Evolutionary conservation across 2,888 invertebrate genomes (phyloP).

Genomic region (Drosophila stalkeri): DNA sequence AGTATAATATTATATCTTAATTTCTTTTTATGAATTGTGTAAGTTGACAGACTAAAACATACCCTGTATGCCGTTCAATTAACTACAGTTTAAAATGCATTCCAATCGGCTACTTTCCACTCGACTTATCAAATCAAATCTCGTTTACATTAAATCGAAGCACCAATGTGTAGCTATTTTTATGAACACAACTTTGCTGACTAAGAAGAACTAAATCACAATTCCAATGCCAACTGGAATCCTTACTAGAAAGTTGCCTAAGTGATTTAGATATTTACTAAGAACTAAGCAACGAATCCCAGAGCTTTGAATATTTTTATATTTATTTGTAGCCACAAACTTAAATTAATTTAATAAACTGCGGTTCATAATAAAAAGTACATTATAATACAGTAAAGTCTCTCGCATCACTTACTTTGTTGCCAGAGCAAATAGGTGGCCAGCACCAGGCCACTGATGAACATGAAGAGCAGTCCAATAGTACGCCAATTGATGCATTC

Average conservation of each 20-base stretch:
- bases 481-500: conserved; percentile 70
- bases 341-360: conserved; percentile 24
- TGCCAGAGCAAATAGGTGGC: conserved; percentile 79
- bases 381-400: not conserved
- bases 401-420: conserved; percentile 76
- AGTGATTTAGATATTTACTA: not conserved
- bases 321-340: conserved; percentile 17
- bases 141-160: too few species aligned
- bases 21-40: conserved; percentile 1
- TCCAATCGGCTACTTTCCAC: too few species aligned
- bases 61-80: not conserved
- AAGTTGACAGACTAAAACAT: not conserved
- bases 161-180: not conserved
- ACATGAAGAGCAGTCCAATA: conserved; percentile 67
- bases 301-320: not conserved
- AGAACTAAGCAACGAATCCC: not conserved
- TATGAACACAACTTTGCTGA: not conserved
- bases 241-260: not conserved
- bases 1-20: not conserved
- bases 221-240: not conserved
- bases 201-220: not conserved
- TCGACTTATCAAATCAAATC: too few species aligned
- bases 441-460: conserved; percentile 67
- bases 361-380: not conserved
- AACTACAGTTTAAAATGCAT: not conserved